These are phyloP conservation scores for Tetramorium simillimum DNA, from an alignment of 1,140 invertebrate species.

Conservation along the genomic window DNA sequence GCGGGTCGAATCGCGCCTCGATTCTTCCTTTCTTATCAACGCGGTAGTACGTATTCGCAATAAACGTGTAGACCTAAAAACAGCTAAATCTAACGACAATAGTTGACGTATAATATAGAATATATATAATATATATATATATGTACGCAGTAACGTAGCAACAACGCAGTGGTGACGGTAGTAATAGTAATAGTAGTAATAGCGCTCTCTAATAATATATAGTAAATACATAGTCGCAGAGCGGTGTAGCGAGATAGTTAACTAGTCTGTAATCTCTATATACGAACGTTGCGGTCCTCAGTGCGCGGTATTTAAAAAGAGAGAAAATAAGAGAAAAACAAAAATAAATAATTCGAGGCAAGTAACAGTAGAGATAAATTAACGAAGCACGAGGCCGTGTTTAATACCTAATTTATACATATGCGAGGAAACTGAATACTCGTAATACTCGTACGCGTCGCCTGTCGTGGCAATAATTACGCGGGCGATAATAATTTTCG, in stretches of 20 bases:
- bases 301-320: conserved; percentile 39
- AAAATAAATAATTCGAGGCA: conserved; percentile 71
- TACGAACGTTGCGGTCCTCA: conserved; percentile 32
- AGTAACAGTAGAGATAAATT: conserved; percentile 68
- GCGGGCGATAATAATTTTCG: conserved; percentile 43
- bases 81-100: conserved; percentile 65
- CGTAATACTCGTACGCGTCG: conserved; percentile 40
- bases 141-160: conserved; percentile 45
- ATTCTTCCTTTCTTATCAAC: conserved; percentile 10
- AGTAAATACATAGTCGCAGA: conserved; percentile 68
- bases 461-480: conserved; percentile 30
- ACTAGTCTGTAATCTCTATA: conserved; percentile 58
- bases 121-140: conserved; percentile 68
- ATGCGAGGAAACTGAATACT: conserved; percentile 62
- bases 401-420: conserved; percentile 47
- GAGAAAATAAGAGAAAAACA: conserved; percentile 14
- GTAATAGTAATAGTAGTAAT: conserved; percentile 59
- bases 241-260: conserved; percentile 67
- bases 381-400: conserved; percentile 49
- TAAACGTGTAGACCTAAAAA: conserved; percentile 50
- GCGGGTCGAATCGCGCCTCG: conserved; percentile 22
- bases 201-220: conserved; percentile 62
- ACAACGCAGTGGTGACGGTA: conserved; percentile 65
- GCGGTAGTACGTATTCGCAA: conserved; percentile 67
- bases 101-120: conserved; percentile 70